phyloP scores from a whole-genome alignment of 1,140 invertebrate genomes.

The Drosophila teissieri region DNA sequence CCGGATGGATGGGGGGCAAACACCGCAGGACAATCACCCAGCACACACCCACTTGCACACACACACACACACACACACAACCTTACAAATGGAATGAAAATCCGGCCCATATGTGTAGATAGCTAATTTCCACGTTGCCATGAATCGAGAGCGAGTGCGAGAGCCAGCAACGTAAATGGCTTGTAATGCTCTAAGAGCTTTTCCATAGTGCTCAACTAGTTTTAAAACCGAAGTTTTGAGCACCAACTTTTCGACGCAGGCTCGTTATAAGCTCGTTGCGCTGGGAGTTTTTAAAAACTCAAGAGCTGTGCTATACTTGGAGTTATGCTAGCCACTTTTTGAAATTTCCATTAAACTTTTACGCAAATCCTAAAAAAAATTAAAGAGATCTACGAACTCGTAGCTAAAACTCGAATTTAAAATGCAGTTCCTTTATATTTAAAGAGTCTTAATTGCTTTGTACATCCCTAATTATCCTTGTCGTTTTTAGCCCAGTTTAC shows the following conservation, averaged over 20 bases:
- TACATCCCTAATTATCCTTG: no score
- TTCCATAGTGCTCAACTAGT: slow-evolving; percentile 14
- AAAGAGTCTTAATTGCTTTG: no score
- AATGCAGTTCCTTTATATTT: no score
- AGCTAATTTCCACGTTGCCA: slow-evolving; percentile 55
- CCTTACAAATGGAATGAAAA: background rate
- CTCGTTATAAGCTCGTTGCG: background rate
- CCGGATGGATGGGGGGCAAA: slow-evolving; percentile 5
- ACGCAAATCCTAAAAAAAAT: no score
- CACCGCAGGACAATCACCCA: slow-evolving; percentile 4
- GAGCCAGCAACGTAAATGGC: slow-evolving; percentile 35
- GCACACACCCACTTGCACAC: background rate
- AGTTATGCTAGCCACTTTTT: background rate
- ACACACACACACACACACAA: slow-evolving; percentile 1
- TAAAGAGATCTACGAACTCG: no score
- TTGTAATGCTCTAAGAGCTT: slow-evolving; percentile 25
- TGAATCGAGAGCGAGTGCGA: slow-evolving; percentile 15
- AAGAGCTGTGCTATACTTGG: no score
- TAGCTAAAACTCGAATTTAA: no score
- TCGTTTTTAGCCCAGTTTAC: background rate
- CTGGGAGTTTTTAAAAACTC: background rate
- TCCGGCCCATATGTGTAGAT: slow-evolving; percentile 36
- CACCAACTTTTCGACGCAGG: slow-evolving; percentile 12
- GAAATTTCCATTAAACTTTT: background rate
- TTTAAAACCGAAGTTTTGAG: slow-evolving; percentile 27